These are phyloP conservation scores for Bugula neritina DNA, from an alignment of 2,888 invertebrate genomes.

Conservation along the genomic window DNA sequence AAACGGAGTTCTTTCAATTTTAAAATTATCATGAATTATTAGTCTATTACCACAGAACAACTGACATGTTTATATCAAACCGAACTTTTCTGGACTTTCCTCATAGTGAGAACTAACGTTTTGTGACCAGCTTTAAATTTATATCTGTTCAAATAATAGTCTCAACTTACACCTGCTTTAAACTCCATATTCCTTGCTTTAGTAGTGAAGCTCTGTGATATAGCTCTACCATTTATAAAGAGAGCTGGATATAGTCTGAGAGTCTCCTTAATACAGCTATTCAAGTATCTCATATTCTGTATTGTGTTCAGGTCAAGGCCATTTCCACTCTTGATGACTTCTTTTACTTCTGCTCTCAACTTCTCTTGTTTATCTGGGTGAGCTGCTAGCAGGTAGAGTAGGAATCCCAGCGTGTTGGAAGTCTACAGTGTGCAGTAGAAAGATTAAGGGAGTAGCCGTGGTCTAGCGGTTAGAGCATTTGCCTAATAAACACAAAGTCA, in stretches of 20 bases:
- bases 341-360: conserved; percentile 56
- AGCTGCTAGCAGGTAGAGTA: conserved; percentile 66
- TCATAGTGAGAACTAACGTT: no score
- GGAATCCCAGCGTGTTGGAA: conserved; percentile 76
- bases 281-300: conserved; percentile 56
- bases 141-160: no score
- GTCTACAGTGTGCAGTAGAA: conserved; percentile 62
- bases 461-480: no score
- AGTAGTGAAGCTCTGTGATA: background rate
- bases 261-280: conserved; percentile 70
- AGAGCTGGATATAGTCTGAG: conserved; percentile 54
- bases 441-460: no score
- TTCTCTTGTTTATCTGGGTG: conserved; percentile 60
- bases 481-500: no score
- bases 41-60: no score
- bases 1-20: no score
- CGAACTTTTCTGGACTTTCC: no score
- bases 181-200: background rate
- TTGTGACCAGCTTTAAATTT: no score
- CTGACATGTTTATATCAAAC: no score
- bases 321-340: conserved; percentile 34
- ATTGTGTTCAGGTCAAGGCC: conserved; percentile 39
- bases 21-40: no score
- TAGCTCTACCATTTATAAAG: conserved; percentile 16
- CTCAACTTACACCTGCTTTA: background rate